phyloP scores from a whole-genome alignment of 2,113 vertebrate species.

The Heliornis fulica region DNA sequence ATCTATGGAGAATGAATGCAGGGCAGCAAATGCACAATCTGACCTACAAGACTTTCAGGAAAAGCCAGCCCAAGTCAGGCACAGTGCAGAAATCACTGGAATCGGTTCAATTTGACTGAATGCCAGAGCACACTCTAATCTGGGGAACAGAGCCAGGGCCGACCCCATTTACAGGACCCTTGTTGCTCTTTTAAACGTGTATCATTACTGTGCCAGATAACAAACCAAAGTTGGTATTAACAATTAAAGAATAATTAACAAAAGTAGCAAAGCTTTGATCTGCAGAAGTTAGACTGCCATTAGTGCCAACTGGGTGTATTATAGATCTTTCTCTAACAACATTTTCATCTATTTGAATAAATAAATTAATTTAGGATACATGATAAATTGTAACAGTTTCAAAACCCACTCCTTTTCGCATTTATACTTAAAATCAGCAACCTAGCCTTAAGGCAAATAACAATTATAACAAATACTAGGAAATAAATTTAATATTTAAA shows the following conservation, averaged over 20 bases:
- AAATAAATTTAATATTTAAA: neutral
- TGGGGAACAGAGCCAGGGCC: neutral
- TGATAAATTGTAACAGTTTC: neutral
- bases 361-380: neutral
- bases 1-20: neutral
- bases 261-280: neutral
- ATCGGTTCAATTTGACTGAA: neutral
- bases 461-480: neutral
- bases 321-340: neutral
- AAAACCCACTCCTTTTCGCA: neutral
- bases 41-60: neutral
- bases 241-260: constrained; percentile 4
- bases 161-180: constrained; percentile 16
- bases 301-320: neutral
- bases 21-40: neutral
- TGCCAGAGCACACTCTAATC: constrained; percentile 2
- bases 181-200: neutral
- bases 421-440: neutral
- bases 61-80: neutral
- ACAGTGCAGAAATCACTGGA: neutral
- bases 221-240: neutral
- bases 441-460: neutral
- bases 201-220: neutral
- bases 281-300: neutral
- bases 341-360: neutral